Evolutionary conservation across 2,113 vertebrate species (phyloP).

Genomic region (Burhinus bistriatus): DNA sequence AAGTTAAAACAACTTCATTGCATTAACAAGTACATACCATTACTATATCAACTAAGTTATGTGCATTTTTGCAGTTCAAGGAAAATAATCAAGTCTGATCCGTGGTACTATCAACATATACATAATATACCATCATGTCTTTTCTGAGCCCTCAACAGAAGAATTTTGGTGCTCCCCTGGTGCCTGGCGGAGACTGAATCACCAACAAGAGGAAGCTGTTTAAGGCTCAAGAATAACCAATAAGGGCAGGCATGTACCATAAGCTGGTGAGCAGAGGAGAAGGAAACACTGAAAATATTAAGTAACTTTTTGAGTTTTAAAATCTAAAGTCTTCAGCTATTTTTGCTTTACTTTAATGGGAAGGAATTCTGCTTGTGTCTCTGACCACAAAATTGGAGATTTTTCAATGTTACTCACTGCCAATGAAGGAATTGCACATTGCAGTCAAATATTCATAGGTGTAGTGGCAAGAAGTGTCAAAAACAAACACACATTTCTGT

Average conservation of each 20-base stretch:
- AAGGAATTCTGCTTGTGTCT: not conserved
- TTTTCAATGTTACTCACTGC: not conserved
- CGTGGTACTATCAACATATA: not conserved
- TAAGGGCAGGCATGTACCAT: not conserved
- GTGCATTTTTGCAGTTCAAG: not conserved
- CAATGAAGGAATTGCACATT: not conserved
- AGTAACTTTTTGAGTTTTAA: not conserved
- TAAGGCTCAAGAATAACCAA: not conserved
- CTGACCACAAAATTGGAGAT: not conserved
- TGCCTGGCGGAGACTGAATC: not conserved
- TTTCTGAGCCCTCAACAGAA: not conserved
- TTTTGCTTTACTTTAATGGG: not conserved
- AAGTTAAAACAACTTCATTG: not conserved
- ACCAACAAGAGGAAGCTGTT: not conserved
- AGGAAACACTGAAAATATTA: not conserved
- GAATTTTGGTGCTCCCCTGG: not conserved
- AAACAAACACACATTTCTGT: not conserved
- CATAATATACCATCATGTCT: not conserved
- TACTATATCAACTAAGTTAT: not conserved
- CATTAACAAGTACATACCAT: not conserved
- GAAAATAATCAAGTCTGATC: not conserved
- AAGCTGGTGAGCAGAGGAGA: not conserved
- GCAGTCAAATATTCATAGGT: not conserved
- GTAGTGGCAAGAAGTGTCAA: not conserved
- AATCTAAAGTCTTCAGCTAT: not conserved